Percentiles rank a stretch among this genome's conserved stretches.
Evolutionary conservation across 2,113 vertebrate genomes (phyloP).

Genomic region (Antechinus stuartii): DNA sequence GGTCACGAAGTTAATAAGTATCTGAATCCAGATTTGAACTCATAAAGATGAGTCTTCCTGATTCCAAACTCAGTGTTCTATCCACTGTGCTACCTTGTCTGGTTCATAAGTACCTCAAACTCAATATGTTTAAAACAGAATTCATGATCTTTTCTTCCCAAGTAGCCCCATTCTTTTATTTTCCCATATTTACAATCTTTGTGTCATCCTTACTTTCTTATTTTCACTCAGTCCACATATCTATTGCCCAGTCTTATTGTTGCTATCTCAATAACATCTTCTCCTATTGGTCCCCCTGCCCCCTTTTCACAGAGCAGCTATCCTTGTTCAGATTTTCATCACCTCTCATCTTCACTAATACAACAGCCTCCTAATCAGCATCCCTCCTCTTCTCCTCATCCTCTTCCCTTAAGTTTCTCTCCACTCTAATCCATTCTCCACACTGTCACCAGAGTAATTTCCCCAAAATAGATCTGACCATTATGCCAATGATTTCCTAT

Average conservation of each 20-base stretch:
- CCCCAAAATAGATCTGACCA: neutral
- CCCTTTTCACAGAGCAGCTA: neutral
- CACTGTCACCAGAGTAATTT: neutral
- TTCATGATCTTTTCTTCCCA: neutral
- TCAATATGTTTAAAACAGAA: neutral
- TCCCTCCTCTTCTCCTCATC: neutral
- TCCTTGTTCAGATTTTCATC: neutral
- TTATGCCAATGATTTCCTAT: neutral
- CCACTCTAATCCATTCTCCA: neutral
- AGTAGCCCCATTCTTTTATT: neutral
- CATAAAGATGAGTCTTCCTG: neutral
- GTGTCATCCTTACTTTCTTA: neutral
- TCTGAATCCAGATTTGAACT: neutral
- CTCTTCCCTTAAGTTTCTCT: neutral
- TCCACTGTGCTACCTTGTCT: neutral
- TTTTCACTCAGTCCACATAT: neutral
- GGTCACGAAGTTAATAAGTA: neutral
- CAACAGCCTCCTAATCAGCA: neutral
- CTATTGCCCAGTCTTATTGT: neutral
- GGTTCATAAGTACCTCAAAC: neutral
- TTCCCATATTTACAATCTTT: neutral
- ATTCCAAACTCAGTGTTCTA: neutral
- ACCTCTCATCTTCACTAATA: neutral
- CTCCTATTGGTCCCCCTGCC: neutral
- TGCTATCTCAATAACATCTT: neutral